Evolutionary conservation across 1,140 invertebrate genomes (phyloP).

Genomic region (Kradibia gibbosae): DNA sequence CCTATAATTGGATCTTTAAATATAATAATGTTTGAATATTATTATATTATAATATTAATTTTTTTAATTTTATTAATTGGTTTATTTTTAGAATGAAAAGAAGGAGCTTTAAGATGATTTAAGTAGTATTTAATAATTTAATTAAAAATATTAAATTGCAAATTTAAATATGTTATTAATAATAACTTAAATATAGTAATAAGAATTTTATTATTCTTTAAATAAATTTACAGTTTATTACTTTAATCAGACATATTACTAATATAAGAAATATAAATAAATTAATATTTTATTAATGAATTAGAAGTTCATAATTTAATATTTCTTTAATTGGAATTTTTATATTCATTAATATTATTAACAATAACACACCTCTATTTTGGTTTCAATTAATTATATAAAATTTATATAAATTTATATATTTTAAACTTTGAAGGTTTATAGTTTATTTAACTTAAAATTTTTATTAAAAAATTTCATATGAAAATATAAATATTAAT

Average conservation of each 20-base stretch:
- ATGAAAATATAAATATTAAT: slow-evolving; percentile 68
- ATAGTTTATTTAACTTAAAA: slow-evolving; percentile 51
- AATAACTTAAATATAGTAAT: too few relatives aligned
- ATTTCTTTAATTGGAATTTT: slow-evolving; percentile 54
- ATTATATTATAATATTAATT: slow-evolving; percentile 75
- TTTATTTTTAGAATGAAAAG: too few relatives aligned
- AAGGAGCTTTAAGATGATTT: slow-evolving; percentile 71
- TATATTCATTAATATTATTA: slow-evolving; percentile 66
- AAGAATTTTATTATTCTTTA: too few relatives aligned
- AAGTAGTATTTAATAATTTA: slow-evolving; percentile 52
- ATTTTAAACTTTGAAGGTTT: slow-evolving; percentile 56
- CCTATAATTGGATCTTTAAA: slow-evolving; percentile 73
- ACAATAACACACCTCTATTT: too few relatives aligned
- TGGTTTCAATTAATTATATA: slow-evolving; percentile 54
- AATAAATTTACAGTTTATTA: slow-evolving; percentile 56
- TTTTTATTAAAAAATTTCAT: slow-evolving; percentile 60
- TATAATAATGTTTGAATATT: slow-evolving; percentile 64
- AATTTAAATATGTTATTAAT: too few relatives aligned
- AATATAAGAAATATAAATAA: slow-evolving; percentile 75
- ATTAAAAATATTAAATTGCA: slow-evolving; percentile 55
- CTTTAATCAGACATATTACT: slow-evolving; percentile 75
- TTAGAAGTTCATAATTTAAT: not conserved
- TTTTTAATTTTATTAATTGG: slow-evolving; percentile 75
- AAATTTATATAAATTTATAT: slow-evolving; percentile 70
- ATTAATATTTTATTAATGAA: slow-evolving; percentile 60